These are phyloP conservation scores for Triops cancriformis DNA, from an alignment of 1,140 invertebrate species.

Conservation along the genomic window DNA sequence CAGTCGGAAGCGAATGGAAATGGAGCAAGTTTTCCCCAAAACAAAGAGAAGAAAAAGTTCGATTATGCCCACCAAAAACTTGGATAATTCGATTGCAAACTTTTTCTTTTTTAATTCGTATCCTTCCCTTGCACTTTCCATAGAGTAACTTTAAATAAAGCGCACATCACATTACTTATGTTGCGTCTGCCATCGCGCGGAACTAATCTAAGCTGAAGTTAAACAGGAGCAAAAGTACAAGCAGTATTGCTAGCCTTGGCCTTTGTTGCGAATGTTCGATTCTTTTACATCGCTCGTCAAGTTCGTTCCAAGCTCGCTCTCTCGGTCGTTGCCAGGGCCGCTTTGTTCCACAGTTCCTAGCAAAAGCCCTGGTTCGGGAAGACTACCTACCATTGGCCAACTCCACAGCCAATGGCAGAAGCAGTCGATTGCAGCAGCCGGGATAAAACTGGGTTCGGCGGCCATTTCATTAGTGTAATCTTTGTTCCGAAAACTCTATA, in stretches of 20 bases:
- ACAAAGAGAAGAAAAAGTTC: neutral
- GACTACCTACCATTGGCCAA: neutral
- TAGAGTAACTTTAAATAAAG: neutral
- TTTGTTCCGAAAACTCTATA: neutral
- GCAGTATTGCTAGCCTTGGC: neutral
- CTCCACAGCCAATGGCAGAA: neutral
- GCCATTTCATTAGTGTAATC: neutral
- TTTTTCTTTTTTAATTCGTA: neutral
- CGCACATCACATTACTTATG: neutral
- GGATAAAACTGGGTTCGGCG: neutral
- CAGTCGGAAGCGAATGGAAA: neutral
- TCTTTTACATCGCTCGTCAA: neutral
- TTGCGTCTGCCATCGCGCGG: neutral
- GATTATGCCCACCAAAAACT: neutral
- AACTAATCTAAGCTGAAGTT: neutral
- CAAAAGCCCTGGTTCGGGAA: neutral
- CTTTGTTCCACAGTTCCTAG: neutral
- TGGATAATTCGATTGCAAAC: neutral
- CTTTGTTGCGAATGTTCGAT: neutral
- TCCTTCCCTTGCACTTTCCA: neutral
- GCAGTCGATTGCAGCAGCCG: constrained; percentile 2
- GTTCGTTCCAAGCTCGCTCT: neutral
- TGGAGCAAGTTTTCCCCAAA: neutral
- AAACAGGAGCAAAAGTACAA: neutral
- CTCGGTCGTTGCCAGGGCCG: constrained; percentile 6